phyloP scores from a whole-genome alignment of 2,888 invertebrate genomes.

The Mycalesis mineus region DNA sequence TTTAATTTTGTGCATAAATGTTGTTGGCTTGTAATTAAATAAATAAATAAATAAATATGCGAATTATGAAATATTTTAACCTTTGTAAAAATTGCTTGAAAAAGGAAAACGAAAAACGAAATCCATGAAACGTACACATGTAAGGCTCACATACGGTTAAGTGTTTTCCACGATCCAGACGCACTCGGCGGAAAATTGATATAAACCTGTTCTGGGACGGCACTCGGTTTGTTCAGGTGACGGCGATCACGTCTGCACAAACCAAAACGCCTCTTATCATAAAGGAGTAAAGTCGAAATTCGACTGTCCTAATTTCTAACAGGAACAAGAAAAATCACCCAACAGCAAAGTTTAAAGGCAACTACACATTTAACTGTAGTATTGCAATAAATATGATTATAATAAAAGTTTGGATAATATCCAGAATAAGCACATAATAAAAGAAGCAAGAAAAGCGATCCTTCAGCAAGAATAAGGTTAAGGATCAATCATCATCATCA shows the following conservation, averaged over 20 bases:
- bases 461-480: no score
- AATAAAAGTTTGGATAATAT: no score
- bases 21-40: no score
- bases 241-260: conserved; percentile 45
- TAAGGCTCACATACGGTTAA: conserved; percentile 52
- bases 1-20: no score
- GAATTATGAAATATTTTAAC: no score
- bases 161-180: conserved; percentile 68
- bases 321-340: conserved; percentile 61
- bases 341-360: conserved; percentile 50
- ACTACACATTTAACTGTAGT: conserved; percentile 41
- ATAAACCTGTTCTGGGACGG: conserved; percentile 69
- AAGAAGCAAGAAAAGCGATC: no score
- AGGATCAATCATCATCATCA: no score
- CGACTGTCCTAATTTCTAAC: conserved; percentile 35
- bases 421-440: no score
- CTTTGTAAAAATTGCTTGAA: conserved; percentile 17
- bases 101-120: conserved; percentile 4
- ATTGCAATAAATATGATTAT: no score
- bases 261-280: conserved; percentile 40
- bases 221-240: conserved; percentile 65
- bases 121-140: conserved; percentile 39
- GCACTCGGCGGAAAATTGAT: conserved; percentile 75
- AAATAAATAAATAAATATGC: no score
- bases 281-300: conserved; percentile 38